Evolutionary conservation across 2,797 vertebrate species (phyloP).

Genomic region (Gobionotothen gibberifrons): DNA sequence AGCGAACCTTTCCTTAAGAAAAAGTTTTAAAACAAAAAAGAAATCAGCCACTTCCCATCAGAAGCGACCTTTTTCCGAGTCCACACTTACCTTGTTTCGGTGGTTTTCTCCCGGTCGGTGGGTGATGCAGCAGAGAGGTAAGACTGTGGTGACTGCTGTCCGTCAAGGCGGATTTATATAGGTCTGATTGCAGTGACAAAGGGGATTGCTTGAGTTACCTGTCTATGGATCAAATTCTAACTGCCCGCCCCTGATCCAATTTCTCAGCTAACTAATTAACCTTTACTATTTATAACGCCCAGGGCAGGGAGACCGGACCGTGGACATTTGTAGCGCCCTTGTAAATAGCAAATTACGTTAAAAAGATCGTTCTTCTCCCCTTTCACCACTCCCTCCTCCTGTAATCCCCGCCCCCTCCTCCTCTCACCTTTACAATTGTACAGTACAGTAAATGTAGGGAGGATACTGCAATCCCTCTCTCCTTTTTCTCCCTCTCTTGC

Average conservation of each 20-base stretch:
- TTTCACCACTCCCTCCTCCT: conserved; percentile 50
- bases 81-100: conserved; percentile 69
- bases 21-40: not conserved
- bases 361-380: conserved; percentile 52
- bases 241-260: conserved; percentile 90
- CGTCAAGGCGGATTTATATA: conserved; percentile 91
- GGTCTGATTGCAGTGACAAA: conserved; percentile 90
- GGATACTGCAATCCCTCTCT: conserved; percentile 55
- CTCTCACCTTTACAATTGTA: conserved; percentile 64
- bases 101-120: conserved; percentile 62
- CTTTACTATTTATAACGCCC: conserved; percentile 92
- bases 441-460: conserved; percentile 55
- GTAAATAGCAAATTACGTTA: conserved; percentile 77
- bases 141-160: conserved; percentile 81
- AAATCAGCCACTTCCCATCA: not conserved
- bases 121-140: conserved; percentile 75
- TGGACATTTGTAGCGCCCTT: conserved; percentile 71
- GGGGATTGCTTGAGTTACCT: conserved; percentile 92
- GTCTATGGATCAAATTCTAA: conserved; percentile 92
- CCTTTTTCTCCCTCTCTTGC: conserved; percentile 24
- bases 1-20: not conserved
- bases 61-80: not conserved
- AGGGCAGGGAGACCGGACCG: conserved; percentile 59
- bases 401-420: conserved; percentile 43
- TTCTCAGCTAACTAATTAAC: conserved; percentile 95